phyloP scores from a whole-genome alignment of 2,888 invertebrate genomes.

The Lypha dubia region DNA sequence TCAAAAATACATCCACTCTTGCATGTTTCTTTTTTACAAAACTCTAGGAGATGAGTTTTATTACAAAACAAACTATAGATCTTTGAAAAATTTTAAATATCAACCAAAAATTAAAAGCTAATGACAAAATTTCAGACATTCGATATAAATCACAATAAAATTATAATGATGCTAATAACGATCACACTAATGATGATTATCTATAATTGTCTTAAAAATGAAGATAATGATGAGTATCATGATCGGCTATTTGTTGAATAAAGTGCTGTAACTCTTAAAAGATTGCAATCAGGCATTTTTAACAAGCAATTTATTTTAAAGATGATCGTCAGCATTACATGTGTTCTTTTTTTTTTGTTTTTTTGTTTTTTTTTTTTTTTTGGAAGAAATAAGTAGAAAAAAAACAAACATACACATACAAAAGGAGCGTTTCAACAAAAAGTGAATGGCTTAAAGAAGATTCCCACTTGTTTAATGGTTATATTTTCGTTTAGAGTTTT shows the following conservation, averaged over 20 bases:
- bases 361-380: slow-evolving; percentile 10
- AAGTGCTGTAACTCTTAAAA: slow-evolving; percentile 1
- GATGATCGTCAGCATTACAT: slow-evolving; percentile 5
- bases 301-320: slow-evolving; percentile 32
- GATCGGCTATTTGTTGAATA: slow-evolving; percentile 18
- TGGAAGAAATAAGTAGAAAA: neutral
- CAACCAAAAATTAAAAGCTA: slow-evolving; percentile 38
- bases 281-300: slow-evolving; percentile 35
- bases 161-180: slow-evolving; percentile 14
- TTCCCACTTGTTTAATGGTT: slow-evolving; percentile 15
- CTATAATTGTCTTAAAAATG: neutral
- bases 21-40: neutral
- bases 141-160: slow-evolving; percentile 51
- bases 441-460: slow-evolving; percentile 49
- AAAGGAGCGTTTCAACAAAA: slow-evolving; percentile 4
- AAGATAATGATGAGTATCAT: slow-evolving; percentile 18
- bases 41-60: neutral
- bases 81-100: slow-evolving; percentile 38
- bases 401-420: neutral
- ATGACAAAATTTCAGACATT: slow-evolving; percentile 49
- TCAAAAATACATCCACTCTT: neutral
- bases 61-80: neutral
- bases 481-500: neutral
- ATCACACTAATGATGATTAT: slow-evolving; percentile 34
- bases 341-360: neutral